phyloP scores from a whole-genome alignment of 2,888 invertebrate genomes.

The Nephrotoma flavescens region DNA sequence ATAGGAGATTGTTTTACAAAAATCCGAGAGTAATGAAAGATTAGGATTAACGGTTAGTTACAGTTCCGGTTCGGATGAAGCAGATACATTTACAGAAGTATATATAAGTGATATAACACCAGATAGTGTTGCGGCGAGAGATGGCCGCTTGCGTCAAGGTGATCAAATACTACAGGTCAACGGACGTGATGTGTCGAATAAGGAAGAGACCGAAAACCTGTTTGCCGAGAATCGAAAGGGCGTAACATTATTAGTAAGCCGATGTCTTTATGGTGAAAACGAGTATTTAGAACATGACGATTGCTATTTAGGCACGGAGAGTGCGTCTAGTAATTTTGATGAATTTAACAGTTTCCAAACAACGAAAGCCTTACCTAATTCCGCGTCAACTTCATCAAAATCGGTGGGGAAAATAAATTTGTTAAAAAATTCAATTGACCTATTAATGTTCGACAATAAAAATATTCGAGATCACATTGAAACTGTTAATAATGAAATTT shows the following conservation, averaged over 20 bases:
- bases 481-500: constrained; percentile 38
- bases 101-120: constrained; percentile 50
- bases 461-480: constrained; percentile 26
- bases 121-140: constrained; percentile 41
- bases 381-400: constrained; percentile 7
- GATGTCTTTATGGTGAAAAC: constrained; percentile 39
- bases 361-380: constrained; percentile 5
- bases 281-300: constrained; percentile 17
- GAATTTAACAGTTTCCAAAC: constrained; percentile 7
- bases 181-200: constrained; percentile 42
- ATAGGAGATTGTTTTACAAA: constrained; percentile 49
- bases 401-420: constrained; percentile 8
- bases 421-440: constrained; percentile 4
- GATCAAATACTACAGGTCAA: constrained; percentile 45
- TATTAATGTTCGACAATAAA: constrained; percentile 15
- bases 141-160: constrained; percentile 43
- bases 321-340: constrained; percentile 22
- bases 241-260: constrained; percentile 43
- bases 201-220: constrained; percentile 43
- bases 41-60: constrained; percentile 54
- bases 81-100: constrained; percentile 40
- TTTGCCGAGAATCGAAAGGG: constrained; percentile 42
- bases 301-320: constrained; percentile 19
- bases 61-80: constrained; percentile 40
- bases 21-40: constrained; percentile 41